phyloP scores from a whole-genome alignment of 2,888 invertebrate species.

The Encarsia formosa region DNA sequence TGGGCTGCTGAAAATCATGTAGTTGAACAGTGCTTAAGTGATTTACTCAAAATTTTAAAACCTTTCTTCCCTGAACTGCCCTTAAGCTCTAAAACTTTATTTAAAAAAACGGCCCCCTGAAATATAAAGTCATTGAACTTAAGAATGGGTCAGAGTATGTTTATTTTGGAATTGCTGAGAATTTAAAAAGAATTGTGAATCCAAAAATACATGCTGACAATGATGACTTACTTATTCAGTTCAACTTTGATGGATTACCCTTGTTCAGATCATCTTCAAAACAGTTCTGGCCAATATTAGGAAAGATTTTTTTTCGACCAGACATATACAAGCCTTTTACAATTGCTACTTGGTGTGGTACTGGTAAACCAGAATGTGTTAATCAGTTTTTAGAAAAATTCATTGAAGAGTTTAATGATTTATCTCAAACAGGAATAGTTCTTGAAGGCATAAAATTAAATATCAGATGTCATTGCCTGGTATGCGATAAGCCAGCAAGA shows the following conservation, averaged over 20 bases:
- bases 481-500: slow-evolving; percentile 19
- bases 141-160: not conserved
- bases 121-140: not conserved
- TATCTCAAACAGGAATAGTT: slow-evolving; percentile 2
- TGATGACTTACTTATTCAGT: not conserved
- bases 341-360: not conserved
- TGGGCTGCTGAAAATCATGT: not conserved
- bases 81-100: not conserved
- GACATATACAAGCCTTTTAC: not conserved
- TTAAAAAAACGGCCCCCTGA: not conserved
- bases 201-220: not conserved
- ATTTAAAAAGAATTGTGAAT: not conserved
- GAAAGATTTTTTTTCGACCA: not conserved
- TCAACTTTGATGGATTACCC: not conserved
- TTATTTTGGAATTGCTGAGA: not conserved
- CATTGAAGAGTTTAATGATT: not conserved
- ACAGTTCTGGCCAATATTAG: not conserved
- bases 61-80: not conserved
- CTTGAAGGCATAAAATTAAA: slow-evolving; percentile 1
- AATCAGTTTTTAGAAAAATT: not conserved
- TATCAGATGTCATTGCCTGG: slow-evolving; percentile 5
- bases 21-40: not conserved
- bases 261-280: not conserved
- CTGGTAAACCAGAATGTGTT: not conserved
- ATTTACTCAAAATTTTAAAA: not conserved